A percentile compares a stretch with the other conserved stretches of the same genome.
Conservation (phyloP, 2,797 vertebrate species). For the Carapus acus region DNA sequence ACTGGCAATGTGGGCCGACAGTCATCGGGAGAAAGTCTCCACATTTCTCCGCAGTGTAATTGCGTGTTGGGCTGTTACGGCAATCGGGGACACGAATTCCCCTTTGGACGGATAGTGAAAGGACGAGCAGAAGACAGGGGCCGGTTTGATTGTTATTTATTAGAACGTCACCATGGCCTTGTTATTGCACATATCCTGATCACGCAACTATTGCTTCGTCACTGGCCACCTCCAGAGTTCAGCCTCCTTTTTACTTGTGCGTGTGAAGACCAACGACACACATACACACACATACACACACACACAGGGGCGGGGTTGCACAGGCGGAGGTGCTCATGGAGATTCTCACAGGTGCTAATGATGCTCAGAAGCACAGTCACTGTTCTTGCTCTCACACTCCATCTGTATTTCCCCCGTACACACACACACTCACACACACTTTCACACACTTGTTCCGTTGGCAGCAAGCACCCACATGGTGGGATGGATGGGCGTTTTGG, state of each 20-base stretch:
- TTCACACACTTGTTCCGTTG: too few relatives aligned
- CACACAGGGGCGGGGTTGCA: constrained; percentile 30
- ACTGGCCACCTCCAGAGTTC: constrained; percentile 48
- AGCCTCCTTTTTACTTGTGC: constrained; percentile 33
- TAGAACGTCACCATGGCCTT: constrained; percentile 69
- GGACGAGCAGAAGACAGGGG: constrained; percentile 35
- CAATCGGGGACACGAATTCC: constrained; percentile 22
- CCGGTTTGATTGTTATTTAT: constrained; percentile 69
- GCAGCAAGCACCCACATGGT: too few relatives aligned
- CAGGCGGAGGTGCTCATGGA: too few relatives aligned
- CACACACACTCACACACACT: constrained; percentile 14
- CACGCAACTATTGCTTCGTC: constrained; percentile 70
- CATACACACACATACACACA: too few relatives aligned
- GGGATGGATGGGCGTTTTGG: too few relatives aligned
- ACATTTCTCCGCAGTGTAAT: not conserved
- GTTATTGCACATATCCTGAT: constrained; percentile 73
- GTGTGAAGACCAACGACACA: constrained; percentile 45
- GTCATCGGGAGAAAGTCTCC: not conserved
- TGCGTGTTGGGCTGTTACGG: constrained; percentile 24
- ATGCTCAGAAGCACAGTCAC: too few relatives aligned
- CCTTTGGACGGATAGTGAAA: constrained; percentile 31
- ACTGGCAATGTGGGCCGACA: not conserved
- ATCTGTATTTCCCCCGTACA: too few relatives aligned
- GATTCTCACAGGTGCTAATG: too few relatives aligned
- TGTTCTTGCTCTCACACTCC: too few relatives aligned